Conservation (phyloP, 2,888 invertebrate genomes). For the Aphelenchoides bicaudatus region DNA sequence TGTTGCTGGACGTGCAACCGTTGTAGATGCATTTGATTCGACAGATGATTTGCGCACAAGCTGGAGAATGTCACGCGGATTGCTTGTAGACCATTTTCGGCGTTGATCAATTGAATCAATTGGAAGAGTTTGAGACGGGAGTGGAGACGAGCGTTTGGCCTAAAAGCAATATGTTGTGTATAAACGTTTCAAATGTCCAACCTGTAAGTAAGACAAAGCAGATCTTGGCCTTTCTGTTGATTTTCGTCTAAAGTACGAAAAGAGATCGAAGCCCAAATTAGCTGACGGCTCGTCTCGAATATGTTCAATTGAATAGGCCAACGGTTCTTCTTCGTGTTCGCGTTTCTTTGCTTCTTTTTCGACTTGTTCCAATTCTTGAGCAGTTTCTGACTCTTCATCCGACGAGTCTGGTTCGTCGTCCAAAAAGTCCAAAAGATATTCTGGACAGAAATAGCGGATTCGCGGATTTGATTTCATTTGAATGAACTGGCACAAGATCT, state of each 20-base stretch:
- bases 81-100: conserved; percentile 15
- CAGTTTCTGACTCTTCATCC: conserved; percentile 21
- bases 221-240: conserved; percentile 30
- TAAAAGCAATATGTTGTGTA: no score
- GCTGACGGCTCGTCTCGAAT: conserved; percentile 16
- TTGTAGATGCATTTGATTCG: conserved; percentile 1
- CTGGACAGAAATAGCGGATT: conserved; percentile 53
- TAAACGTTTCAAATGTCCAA: no score
- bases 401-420: conserved; percentile 4
- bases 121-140: no score
- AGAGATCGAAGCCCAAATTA: conserved; percentile 22
- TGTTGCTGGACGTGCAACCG: background rate
- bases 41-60: conserved; percentile 32
- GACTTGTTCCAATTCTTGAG: conserved; percentile 7
- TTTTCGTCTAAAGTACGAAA: conserved; percentile 27
- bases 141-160: no score
- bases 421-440: conserved; percentile 28
- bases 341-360: conserved; percentile 6
- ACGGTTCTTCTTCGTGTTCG: background rate
- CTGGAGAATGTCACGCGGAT: conserved; percentile 28
- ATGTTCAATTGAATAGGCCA: conserved; percentile 11
- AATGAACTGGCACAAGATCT: conserved; percentile 23
- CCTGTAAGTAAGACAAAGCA: conserved; percentile 29
- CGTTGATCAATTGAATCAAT: no score
- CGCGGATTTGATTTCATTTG: conserved; percentile 44